Evolutionary conservation across 2,888 invertebrate species (phyloP), one percentile per base, ranked within the genome.

Genomic region (Acleris laterana): DNA sequence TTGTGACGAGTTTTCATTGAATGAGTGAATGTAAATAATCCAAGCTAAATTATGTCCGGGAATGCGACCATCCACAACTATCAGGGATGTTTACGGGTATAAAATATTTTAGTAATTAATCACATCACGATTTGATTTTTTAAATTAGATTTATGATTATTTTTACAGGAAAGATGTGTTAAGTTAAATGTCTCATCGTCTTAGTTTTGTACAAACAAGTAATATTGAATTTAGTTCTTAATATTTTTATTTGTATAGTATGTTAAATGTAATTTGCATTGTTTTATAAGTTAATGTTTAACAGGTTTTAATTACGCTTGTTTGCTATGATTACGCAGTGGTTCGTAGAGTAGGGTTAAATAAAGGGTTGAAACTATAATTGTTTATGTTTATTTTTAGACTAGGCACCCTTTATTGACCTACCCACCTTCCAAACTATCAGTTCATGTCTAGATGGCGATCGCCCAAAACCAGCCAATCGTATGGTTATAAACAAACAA

Each of bases 281-380:
- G 69, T 71, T 72, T 67, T 69, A 64, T 71, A 70, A 71, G 61
- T 70, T 70, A 38, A 69, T 68, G 64, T 72, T 68, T 63, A 70
- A 69, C 61, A 70, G 52, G 71, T 71, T 61, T 70, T 73, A 58
- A 73, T 72, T 71, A 72, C 72, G 72, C 71, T 76, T 68, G 66
- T 70, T 66, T 71, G 71, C 69, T 72, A 70, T 73, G 69, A 69
- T 58, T 72, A 72, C 69, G 65, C 69, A 70, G 65, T 69, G 66
- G 65, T 66, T 66, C 68, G 68, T 74, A 71, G 69, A 72, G 74
- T 79, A 79, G 76, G 70, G 71, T 73, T 74, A 71, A 80, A 79
- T 80, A 81, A 79, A 81, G 74, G 71, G 74, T 78, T 75, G 63
- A 68, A 71, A 72, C 67, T 51, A 51, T 51, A 38, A 50, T 38